Base-by-base conservation (phyloP, 2,888 invertebrate species). In the Spisula solida region DNA sequence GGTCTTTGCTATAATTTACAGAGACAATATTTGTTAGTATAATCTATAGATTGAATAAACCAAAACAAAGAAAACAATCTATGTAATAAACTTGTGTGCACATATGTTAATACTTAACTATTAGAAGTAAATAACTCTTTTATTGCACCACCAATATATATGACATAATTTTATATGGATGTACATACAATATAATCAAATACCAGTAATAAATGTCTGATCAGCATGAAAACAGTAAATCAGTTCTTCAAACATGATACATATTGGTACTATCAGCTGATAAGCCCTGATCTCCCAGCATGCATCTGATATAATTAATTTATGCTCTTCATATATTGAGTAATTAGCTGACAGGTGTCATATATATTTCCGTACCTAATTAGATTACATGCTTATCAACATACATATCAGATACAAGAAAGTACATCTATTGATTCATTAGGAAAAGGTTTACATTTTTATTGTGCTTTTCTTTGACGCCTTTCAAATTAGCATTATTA, bases 1-100 rank as follows among this genome's bases (percentile, higher is more conserved):
- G 1, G 12, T 14, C 14, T 79, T 34, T 34, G n/a, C 48, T 34
- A n/a, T 70, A 75, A n/a, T 47, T 6, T 75, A 25, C 48, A 47
- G 0, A 84, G 78, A 84, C 47, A 84, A 20, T 80, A 80, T 80
- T 80, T 47, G 14, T 48, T 34, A 80, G 51, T 80, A 80, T 47
- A 41, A 41, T 41, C 41, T 2, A 8, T 8, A 48, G 47, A 80
- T 80, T 41, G 34, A 79, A 80, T 80, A 41, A 12, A 80, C 47
- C 10, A 80, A 80, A 41, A 41, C 41, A 25, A 51, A 47, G 51
- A 80, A 80, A 80, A 51, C 5, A 51, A 51, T 51, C 12, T 8
- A 1, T 51, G 51, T 51, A 51, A 41, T 41, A 41, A 51, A 51
- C 12, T 51, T 14, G 51, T 51, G 51, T 12, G 51, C 16, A 51